Evolutionary conservation across 2,888 invertebrate genomes (phyloP), one percentile per base, ranked within the genome.

Genomic region (Cryptocheilus praepositus): DNA sequence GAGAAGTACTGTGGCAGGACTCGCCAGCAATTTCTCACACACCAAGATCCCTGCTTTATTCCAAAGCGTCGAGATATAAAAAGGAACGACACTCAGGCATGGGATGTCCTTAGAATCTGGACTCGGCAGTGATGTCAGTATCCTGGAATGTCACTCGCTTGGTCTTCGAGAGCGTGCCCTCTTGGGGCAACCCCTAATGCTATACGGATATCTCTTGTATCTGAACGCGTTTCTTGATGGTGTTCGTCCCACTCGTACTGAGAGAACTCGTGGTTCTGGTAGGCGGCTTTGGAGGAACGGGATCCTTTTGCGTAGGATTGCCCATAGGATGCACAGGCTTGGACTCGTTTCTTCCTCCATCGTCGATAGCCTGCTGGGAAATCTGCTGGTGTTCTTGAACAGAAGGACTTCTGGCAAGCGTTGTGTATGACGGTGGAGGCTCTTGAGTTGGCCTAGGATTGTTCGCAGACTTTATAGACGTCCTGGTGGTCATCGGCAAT

Each of bases 121-220:
- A 86, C 70, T 85, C 82, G 58, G 76, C 74, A 13, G 77, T 73
- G 57, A 72, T 76, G 43, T 84, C 83, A 61, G 75, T 75, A 58
- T 85, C 86, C 63, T 86, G 84, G 74, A 88, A 88, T 56, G 87
- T 88, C 61, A 88, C 88, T 77, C 86, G 85, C 79, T 88, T 87
- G 61, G 84, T 72, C 66, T 76, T 83, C 57, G 76, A 68, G 22
- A 46, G 22, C 82, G 82, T 84, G 86, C 88, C 88, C 86, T 86
- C 85, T 53, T 79, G 86, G 86, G 87, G 86, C 87, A 87, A 87
- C 84, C 88, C 87, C 88, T 88, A 88, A 88, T 87, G 88, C 92
- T 93, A 94, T 87, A 95, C 94, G 68, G 94, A 94, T 88, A 94
- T 94, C 89, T 95, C 94, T 89, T 94, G 94, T 80, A 94, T 94